Evolutionary conservation across 1,140 invertebrate genomes (phyloP).

Genomic region (Bombus turneri): DNA sequence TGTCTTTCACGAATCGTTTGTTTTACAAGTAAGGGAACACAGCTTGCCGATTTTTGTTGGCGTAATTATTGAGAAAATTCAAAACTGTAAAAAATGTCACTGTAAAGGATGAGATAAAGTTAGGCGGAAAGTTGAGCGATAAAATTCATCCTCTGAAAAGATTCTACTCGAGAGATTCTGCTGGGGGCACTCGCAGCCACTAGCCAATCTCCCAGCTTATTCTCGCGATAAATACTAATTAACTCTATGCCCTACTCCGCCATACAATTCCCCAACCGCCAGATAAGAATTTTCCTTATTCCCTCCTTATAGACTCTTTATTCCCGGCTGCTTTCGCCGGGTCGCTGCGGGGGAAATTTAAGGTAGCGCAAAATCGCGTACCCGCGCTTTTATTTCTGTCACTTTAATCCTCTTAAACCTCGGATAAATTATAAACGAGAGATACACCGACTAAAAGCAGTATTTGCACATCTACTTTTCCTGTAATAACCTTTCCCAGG

Average conservation of each 20-base stretch:
- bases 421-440: slow-evolving; percentile 26
- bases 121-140: slow-evolving; percentile 55
- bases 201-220: slow-evolving; percentile 47
- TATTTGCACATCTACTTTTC: slow-evolving; percentile 1
- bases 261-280: not conserved
- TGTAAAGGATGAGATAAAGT: slow-evolving; percentile 33
- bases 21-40: too few species aligned
- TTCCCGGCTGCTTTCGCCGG: not conserved
- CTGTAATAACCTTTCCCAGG: not conserved
- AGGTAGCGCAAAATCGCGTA: slow-evolving; percentile 7
- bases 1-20: not conserved
- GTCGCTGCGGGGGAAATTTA: slow-evolving; percentile 21
- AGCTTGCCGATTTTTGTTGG: not conserved
- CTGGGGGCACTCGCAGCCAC: slow-evolving; percentile 6
- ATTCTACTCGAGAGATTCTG: slow-evolving; percentile 48
- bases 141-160: slow-evolving; percentile 56
- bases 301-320: slow-evolving; percentile 24
- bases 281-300: slow-evolving; percentile 56
- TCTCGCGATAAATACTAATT: slow-evolving; percentile 66
- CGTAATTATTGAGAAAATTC: not conserved
- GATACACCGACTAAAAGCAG: not conserved
- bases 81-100: slow-evolving; percentile 9
- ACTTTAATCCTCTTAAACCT: slow-evolving; percentile 30
- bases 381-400: slow-evolving; percentile 29
- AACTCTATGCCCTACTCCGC: slow-evolving; percentile 12